phyloP scores from a whole-genome alignment of 2,888 invertebrate species.

The Parnassius smintheus region DNA sequence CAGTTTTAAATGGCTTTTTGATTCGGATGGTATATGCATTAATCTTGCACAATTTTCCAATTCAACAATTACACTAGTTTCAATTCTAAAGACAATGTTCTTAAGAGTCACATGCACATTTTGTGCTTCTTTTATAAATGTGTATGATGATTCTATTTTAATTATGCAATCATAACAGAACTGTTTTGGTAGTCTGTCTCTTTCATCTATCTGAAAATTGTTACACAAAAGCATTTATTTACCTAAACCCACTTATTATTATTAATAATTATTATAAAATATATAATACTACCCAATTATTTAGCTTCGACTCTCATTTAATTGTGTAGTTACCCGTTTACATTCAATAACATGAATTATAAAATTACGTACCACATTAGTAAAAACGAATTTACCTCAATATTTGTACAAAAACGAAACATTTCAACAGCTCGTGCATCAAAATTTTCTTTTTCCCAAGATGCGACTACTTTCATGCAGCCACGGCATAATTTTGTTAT shows the following conservation, averaged over 20 bases:
- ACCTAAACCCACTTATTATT: too few relatives aligned
- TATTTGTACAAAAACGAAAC: conserved; percentile 68
- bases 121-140: conserved; percentile 68
- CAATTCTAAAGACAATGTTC: conserved; percentile 53
- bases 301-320: too few relatives aligned
- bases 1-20: conserved; percentile 39
- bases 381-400: conserved; percentile 43
- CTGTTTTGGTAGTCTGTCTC: conserved; percentile 71
- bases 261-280: too few relatives aligned
- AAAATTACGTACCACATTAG: too few relatives aligned
- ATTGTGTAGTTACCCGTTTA: too few relatives aligned
- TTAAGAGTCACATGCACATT: conserved; percentile 58
- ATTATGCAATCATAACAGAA: conserved; percentile 74
- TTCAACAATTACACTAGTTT: conserved; percentile 57
- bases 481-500: conserved; percentile 57
- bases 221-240: not conserved
- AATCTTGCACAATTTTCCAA: conserved; percentile 38
- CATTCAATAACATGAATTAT: too few relatives aligned
- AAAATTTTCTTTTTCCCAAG: conserved; percentile 59
- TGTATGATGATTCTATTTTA: conserved; percentile 72
- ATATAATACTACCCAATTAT: too few relatives aligned
- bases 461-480: conserved; percentile 68
- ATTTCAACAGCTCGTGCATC: conserved; percentile 52
- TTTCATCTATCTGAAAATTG: conserved; percentile 49
- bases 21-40: conserved; percentile 31